Base-by-base conservation (phyloP, 2,797 vertebrate genomes). In the Tympanoctomys barrerae region DNA sequence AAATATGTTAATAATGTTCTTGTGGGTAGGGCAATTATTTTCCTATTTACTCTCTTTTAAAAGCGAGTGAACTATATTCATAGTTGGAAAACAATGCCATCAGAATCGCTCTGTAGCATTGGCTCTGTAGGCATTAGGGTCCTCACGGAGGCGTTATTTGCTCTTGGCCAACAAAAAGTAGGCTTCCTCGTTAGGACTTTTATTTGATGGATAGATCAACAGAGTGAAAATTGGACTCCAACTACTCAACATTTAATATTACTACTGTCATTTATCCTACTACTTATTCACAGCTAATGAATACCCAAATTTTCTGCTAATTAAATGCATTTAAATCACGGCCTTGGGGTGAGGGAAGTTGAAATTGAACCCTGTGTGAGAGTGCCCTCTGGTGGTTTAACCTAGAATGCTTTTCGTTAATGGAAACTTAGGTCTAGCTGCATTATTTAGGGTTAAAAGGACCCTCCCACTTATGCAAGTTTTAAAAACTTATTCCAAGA, bases 351-450 rank as follows among this genome's bases (percentile, higher is more conserved):
- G 46, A 82, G 9, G 13, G 22, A 36, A 26, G 1, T 46, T 79
- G 10, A 90, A 39, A 83, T 6, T 16, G 52, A 96, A 90, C 13
- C 80, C 79, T 77, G 31, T 78, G 62, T 88, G 68, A 94, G 92
- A 95, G 92, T 49, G 96, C 97, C 97, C 97, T 95, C 97, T 97
- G 77, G 96, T 96, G 97, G 96, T 31, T 85, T 42, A 6, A 89
- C 5, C 2, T 21, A 81, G 36, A 83, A 80, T 36, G 66, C 4
- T 70, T 64, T 92, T 92, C 22, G 16, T 19, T 75, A 75, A 73
- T 3, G 31, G 54, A 93, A 94, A 75, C 19, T 90, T 94, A 87
- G 84, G 46, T 12, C 54, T 94, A 87, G 79, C 24, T 82, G 64
- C 54, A 36, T 94, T 66, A 59, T 59, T 46, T 46, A 26, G 42